Conservation (phyloP, 2,113 vertebrate species). For the Chrysemys picta region DNA sequence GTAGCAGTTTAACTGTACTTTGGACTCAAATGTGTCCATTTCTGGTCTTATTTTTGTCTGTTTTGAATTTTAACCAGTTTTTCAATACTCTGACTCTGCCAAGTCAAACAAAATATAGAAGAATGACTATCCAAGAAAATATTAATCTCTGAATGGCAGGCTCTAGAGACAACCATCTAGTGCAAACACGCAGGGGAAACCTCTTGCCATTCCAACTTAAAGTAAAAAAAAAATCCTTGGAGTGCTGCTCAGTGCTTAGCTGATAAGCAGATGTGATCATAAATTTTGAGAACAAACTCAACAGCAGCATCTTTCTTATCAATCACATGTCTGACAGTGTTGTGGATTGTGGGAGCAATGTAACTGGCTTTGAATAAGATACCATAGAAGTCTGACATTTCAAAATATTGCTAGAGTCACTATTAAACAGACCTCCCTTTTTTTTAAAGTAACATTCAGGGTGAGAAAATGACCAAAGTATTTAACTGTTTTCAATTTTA, state of each 20-base stretch:
- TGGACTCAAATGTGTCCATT: background rate
- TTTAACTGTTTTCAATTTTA: background rate
- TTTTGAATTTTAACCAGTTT: background rate
- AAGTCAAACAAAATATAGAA: background rate
- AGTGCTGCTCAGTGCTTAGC: background rate
- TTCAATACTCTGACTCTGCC: background rate
- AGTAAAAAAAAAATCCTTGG: slow-evolving; percentile 8
- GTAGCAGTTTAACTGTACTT: background rate
- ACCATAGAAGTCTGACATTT: background rate
- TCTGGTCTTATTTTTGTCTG: background rate
- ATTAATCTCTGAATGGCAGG: slow-evolving; percentile 12
- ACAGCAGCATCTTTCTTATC: background rate
- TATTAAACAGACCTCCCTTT: background rate
- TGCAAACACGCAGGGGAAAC: background rate
- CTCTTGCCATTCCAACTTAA: background rate
- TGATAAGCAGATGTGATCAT: background rate
- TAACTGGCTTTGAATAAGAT: background rate
- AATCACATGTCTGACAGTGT: background rate
- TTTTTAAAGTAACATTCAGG: background rate
- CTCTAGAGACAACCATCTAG: slow-evolving; percentile 5
- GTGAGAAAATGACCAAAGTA: background rate
- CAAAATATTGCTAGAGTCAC: background rate
- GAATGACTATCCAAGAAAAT: background rate
- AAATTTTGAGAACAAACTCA: background rate
- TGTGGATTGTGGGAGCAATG: background rate